Base-by-base conservation (phyloP, 2,888 invertebrate genomes). In the Leptinotarsa rubiginosa region DNA sequence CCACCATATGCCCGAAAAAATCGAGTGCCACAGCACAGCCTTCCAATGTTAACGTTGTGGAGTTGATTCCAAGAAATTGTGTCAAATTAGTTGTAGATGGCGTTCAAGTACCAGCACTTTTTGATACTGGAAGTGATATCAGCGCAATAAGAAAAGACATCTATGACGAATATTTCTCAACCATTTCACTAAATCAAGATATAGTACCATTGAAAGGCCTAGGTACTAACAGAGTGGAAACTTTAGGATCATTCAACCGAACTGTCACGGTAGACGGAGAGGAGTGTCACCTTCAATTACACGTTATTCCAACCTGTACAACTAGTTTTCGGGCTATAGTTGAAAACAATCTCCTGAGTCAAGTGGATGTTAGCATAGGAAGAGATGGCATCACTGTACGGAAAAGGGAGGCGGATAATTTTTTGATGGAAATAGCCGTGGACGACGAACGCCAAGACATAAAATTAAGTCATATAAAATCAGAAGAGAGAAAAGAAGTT, bases 41-140 rank as follows among this genome's bases (percentile, higher is more conserved):
- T 50, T 31, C 70, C 20, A 65, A 64, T 49, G 67, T 75, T 20
- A 69, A 70, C n/a, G 56, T 54, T 15, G 59, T 77, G 47, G 73
- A 70, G 54, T 54, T 62, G 7, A 18, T 69, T 25, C 69, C 73
- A 12, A 73, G 59, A n/a, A 77, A 76, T 69, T 41, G 15, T 52
- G 69, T 72, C 12, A 75, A 72, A 22, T n/a, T 74, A 25, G 69
- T 41, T 41, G 69, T 77, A 41, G 68, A 71, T 15, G 59, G 56
- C 15, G 31, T 70, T 47, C 16, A 64, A 16, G 18, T 79, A 16
- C 49, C 16, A 41, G 75, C 77, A 13, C 52, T 80, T 10, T 65
- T 80, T 49, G 80, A 80, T 68, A 80, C 78, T 15, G 79, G 77
- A 75, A 79, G 75, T 65, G 77, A 77, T 47, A 71, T 75, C 12